Percentiles rank a stretch among this genome's conserved stretches.
These are phyloP conservation scores for Marmota monax DNA, from an alignment of 2,113 vertebrate genomes.

Conservation along the genomic window DNA sequence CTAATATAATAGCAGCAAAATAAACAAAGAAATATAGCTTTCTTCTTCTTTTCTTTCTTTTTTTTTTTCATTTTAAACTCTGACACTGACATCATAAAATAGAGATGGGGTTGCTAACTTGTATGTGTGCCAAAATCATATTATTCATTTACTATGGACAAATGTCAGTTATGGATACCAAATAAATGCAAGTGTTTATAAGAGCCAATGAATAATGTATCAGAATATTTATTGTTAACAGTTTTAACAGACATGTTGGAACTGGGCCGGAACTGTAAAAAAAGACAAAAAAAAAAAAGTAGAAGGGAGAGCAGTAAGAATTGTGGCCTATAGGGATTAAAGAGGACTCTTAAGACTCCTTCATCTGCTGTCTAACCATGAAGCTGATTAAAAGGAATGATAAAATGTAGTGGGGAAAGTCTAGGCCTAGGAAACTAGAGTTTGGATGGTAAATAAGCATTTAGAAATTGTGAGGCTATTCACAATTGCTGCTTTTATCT, in stretches of 20 bases:
- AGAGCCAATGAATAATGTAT: neutral
- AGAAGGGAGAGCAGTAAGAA: neutral
- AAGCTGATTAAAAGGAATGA: neutral
- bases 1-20: neutral
- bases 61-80: neutral
- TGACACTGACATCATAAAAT: neutral
- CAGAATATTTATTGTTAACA: neutral
- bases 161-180: neutral
- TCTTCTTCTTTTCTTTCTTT: neutral
- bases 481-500: neutral
- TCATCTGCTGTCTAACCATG: neutral
- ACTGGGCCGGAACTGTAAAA: neutral
- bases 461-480: neutral
- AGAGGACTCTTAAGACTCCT: neutral
- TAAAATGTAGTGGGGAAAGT: neutral
- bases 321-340: neutral
- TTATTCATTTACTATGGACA: neutral
- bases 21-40: neutral
- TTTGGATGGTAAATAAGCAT: neutral
- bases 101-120: neutral
- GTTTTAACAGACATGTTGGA: neutral
- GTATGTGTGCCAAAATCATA: neutral
- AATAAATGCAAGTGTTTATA: neutral
- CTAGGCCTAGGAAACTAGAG: neutral
- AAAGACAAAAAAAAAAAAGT: neutral